Percentiles rank a stretch among this genome's conserved stretches.
Conservation (phyloP, 2,888 invertebrate species). For the Linnaemya vulpina region DNA sequence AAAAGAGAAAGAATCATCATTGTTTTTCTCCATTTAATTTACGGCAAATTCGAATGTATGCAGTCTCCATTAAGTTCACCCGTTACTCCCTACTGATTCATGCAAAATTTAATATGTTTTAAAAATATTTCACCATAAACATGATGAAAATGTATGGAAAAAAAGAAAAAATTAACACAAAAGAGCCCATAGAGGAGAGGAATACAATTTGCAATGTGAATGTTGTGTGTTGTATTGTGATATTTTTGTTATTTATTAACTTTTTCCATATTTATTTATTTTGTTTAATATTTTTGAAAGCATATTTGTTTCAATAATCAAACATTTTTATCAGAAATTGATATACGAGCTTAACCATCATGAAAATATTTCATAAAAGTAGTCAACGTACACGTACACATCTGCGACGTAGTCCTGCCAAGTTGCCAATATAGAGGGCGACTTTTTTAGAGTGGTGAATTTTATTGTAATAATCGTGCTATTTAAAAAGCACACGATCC, state of each 20-base stretch:
- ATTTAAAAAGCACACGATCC: too few species aligned
- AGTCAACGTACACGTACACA: slow-evolving; percentile 24
- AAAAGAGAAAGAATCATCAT: too few species aligned
- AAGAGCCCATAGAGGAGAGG: background rate
- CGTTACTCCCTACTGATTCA: too few species aligned
- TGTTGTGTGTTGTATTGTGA: background rate
- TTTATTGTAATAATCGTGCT: too few species aligned
- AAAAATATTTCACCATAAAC: background rate
- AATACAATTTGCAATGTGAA: slow-evolving; percentile 3
- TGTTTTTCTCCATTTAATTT: too few species aligned
- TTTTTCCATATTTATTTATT: slow-evolving; percentile 14
- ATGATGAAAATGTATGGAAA: background rate
- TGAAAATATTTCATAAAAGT: slow-evolving; percentile 21
- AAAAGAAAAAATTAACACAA: background rate
- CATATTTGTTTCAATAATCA: slow-evolving; percentile 58
- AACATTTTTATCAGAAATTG: slow-evolving; percentile 56
- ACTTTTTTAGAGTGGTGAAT: background rate
- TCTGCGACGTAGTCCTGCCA: slow-evolving; percentile 27
- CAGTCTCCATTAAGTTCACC: too few species aligned
- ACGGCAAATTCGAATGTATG: too few species aligned
- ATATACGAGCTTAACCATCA: slow-evolving; percentile 26
- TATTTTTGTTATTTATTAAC: slow-evolving; percentile 29
- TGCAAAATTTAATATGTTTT: background rate
- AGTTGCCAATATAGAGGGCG: background rate
- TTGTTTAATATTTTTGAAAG: slow-evolving; percentile 54